Base-by-base conservation (phyloP, 2,888 invertebrate genomes). In the Pediacus dermestoides region DNA sequence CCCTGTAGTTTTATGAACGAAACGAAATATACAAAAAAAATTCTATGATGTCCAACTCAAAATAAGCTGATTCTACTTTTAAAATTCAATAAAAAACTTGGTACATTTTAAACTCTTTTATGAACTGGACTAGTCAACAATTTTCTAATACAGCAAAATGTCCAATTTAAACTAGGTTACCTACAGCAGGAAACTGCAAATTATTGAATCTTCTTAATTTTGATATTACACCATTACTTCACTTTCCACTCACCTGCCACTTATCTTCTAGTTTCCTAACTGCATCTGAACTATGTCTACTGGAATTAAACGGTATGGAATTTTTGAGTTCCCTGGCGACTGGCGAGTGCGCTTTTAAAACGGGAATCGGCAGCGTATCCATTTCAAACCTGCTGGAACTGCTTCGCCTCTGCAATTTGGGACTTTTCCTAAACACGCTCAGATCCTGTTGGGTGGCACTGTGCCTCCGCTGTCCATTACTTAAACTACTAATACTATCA, bases 281-380 rank as follows among this genome's bases (percentile, higher is more conserved):
- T 34, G 63, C 60, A 41, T 67, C 66, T 22, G 61, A 57, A 42
- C 53, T 53, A 37, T 53, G 52, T 27, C 55, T 57, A 34, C 61
- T 57, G 9, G 66, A 66, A 47, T 62, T 63, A 39, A 68, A 66
- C 26, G 68, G 68, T 26, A 67, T 47, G 26, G 70, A 62, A 53
- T 70, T 61, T 39, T 64, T 66, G 39, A 70, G 53, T 53, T 69
- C 70, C 52, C 64, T 64, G 44, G 68, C 69, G 36, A 70, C 68
- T 15, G 70, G 70, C 34, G 68, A 68, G 45, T 64, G 66, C 36
- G 67, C 81, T 44, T 79, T 74, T 39, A 82, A 60, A 12, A 82
- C 69, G 1, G 82, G 82, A 59, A 81, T 77, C 1, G 81, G 79
- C 18, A 81, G 63, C 23, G 72, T 66, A 58, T 68, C 75, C 65